These are phyloP conservation scores for Leptinotarsa peninsularis DNA, from an alignment of 2,888 invertebrate genomes.

Conservation along the genomic window DNA sequence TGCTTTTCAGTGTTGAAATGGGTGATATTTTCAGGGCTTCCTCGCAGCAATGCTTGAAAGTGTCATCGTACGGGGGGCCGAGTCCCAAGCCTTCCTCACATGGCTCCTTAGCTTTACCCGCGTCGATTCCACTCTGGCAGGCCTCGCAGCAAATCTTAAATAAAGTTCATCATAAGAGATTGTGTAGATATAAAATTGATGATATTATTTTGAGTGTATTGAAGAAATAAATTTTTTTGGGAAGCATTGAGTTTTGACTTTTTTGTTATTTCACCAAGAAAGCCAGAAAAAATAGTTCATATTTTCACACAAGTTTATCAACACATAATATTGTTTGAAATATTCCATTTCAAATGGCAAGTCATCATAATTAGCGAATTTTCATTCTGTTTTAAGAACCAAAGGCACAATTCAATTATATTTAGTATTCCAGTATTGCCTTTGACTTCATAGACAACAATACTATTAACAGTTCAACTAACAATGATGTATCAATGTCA, in stretches of 20 bases:
- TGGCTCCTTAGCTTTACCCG: not conserved
- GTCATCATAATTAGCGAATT: no score
- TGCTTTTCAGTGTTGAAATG: not conserved
- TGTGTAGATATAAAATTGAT: no score
- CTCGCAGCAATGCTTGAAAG: slow-evolving; percentile 1
- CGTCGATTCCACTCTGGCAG: slow-evolving; percentile 1
- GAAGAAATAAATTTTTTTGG: no score
- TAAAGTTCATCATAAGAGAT: no score
- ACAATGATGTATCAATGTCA: not conserved
- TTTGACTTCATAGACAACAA: slow-evolving; percentile 12
- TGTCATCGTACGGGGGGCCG: not conserved
- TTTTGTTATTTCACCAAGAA: no score
- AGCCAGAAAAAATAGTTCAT: no score
- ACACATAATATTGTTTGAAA: no score
- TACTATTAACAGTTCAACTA: not conserved
- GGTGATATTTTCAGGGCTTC: not conserved
- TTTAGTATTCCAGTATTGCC: not conserved
- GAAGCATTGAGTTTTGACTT: no score
- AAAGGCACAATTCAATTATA: not conserved
- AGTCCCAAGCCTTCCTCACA: slow-evolving; percentile 1
- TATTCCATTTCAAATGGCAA: no score
- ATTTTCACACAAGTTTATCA: no score
- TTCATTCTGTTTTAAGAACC: not conserved
- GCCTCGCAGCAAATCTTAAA: not conserved
- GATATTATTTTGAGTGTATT: no score